Evolutionary conservation across 2,113 vertebrate genomes (phyloP).

Genomic region (Phalacrocorax brasilianus): DNA sequence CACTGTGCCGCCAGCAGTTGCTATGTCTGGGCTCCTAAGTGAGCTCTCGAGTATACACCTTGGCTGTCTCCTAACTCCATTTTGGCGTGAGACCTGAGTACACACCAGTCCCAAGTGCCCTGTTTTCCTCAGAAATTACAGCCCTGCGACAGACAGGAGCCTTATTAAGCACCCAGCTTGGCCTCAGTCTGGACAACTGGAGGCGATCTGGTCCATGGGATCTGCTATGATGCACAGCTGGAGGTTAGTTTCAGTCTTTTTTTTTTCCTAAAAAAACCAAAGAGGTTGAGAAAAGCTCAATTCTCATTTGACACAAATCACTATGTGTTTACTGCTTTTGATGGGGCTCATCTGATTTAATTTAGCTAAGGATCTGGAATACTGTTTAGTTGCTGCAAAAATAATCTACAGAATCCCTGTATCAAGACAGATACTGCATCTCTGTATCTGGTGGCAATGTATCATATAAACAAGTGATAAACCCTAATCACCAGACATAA

Average conservation of each 20-base stretch:
- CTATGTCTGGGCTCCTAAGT: not conserved
- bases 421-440: not conserved
- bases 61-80: not conserved
- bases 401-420: not conserved
- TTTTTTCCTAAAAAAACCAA: not conserved
- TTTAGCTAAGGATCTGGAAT: not conserved
- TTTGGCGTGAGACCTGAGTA: not conserved
- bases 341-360: not conserved
- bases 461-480: not conserved
- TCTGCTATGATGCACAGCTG: not conserved
- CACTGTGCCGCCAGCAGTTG: not conserved
- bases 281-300: not conserved
- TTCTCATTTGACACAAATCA: not conserved
- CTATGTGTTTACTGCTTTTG: not conserved
- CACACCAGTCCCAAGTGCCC: not conserved
- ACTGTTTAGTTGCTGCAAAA: not conserved
- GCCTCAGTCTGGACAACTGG: not conserved
- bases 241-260: not conserved
- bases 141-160: conserved; percentile 33
- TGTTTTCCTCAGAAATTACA: conserved; percentile 25
- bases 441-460: not conserved
- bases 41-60: conserved; percentile 2
- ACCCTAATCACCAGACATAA: not conserved
- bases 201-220: not conserved
- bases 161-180: conserved; percentile 25